These are phyloP conservation scores for Suillia variegata DNA, from an alignment of 2,888 invertebrate genomes.

Conservation along the genomic window DNA sequence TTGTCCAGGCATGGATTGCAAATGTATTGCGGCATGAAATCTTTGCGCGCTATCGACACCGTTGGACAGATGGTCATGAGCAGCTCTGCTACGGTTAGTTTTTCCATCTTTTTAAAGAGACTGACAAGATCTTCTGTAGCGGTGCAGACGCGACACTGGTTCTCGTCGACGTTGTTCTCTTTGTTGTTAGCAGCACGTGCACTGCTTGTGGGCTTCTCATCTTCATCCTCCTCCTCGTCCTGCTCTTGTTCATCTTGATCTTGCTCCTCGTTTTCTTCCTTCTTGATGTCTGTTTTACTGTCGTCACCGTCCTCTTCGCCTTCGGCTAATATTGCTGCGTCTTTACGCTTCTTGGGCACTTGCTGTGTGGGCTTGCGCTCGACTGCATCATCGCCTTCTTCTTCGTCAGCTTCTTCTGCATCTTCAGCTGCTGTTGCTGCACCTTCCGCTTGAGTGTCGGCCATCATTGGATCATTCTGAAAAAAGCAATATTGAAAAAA, in stretches of 20 bases:
- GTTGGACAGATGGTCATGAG: conserved; percentile 59
- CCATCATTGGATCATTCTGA: conserved; percentile 21
- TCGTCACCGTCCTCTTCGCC: conserved; percentile 22
- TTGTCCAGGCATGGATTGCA: conserved; percentile 57
- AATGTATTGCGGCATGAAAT: conserved; percentile 61
- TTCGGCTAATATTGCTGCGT: conserved; percentile 9
- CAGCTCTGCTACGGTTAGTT: conserved; percentile 56
- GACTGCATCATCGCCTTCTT: conserved; percentile 18
- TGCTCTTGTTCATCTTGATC: conserved; percentile 7
- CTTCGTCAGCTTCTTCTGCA: conserved; percentile 18
- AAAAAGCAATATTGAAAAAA: neutral
- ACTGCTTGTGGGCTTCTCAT: conserved; percentile 22
- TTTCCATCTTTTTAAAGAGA: conserved; percentile 50
- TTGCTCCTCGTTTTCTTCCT: conserved; percentile 19
- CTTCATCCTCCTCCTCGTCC: conserved; percentile 25
- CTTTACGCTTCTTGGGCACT: conserved; percentile 35
- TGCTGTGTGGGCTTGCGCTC: conserved; percentile 26
- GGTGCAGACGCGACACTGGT: conserved; percentile 59
- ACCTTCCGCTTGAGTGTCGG: neutral
- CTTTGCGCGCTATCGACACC: conserved; percentile 56
- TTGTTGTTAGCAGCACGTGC: conserved; percentile 30
- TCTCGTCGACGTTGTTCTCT: conserved; percentile 48
- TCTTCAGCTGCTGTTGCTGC: conserved; percentile 15
- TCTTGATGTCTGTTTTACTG: conserved; percentile 8
- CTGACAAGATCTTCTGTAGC: conserved; percentile 48